Evolutionary conservation across 2,113 vertebrate genomes (phyloP).

Genomic region (Callaeas wilsoni): DNA sequence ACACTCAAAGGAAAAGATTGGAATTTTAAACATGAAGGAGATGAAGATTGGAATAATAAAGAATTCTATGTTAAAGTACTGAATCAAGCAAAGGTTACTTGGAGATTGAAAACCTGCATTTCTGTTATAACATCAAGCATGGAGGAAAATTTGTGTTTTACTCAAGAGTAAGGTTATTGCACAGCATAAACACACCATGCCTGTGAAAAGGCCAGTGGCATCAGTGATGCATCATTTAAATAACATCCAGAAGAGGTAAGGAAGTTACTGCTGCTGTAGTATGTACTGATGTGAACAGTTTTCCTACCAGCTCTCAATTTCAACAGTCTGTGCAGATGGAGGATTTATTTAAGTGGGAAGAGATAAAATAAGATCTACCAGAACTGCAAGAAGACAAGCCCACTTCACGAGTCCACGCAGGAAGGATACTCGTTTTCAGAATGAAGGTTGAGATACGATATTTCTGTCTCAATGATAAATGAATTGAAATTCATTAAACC

Average conservation of each 20-base stretch:
- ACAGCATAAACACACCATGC: not conserved
- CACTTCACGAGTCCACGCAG: not conserved
- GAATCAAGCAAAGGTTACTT: not conserved
- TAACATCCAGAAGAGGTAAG: not conserved
- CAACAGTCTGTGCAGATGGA: not conserved
- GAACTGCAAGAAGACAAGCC: not conserved
- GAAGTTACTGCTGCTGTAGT: not conserved
- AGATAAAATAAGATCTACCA: not conserved
- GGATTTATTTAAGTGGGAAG: not conserved
- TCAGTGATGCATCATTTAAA: not conserved
- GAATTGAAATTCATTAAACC: not conserved
- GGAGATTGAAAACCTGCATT: not conserved
- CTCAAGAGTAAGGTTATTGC: not conserved
- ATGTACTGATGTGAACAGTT: not conserved
- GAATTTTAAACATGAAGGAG: not conserved
- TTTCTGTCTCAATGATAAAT: not conserved
- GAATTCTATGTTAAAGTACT: not conserved
- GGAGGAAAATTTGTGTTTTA: not conserved
- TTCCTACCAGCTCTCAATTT: not conserved
- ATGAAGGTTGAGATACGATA: not conserved
- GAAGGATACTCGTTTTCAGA: not conserved
- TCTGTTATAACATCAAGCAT: not conserved
- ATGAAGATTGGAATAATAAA: not conserved
- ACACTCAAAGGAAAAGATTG: not conserved
- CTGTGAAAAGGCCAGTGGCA: not conserved